These are phyloP conservation scores for Protonibea diacanthus DNA, from an alignment of 2,797 vertebrate species.

Conservation along the genomic window DNA sequence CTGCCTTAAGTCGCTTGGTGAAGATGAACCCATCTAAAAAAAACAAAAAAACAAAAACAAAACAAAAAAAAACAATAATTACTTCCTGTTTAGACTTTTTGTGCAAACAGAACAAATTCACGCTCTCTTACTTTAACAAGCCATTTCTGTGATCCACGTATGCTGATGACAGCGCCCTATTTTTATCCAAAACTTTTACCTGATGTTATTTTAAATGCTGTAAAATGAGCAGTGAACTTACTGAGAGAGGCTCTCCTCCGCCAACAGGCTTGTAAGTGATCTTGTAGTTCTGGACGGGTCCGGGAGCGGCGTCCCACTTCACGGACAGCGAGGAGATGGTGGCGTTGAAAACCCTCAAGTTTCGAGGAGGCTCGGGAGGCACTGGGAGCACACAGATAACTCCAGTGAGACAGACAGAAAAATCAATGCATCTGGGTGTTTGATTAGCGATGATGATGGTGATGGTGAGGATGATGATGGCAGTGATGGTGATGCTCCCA, in stretches of 20 bases:
- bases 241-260: conserved; percentile 86
- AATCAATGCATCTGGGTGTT: not conserved
- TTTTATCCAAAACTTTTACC: not conserved
- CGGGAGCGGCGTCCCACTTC: conserved; percentile 93
- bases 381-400: conserved; percentile 78
- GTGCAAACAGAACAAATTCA: not conserved
- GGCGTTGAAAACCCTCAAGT: conserved; percentile 93
- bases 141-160: not conserved
- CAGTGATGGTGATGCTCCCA: conserved; percentile 29
- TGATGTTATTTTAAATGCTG: not conserved
- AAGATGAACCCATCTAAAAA: no score
- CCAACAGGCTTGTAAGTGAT: conserved; percentile 85
- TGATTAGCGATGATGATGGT: conserved; percentile 18
- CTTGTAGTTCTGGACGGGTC: conserved; percentile 92
- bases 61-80: no score
- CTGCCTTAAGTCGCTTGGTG: no score
- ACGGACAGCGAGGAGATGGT: conserved; percentile 90
- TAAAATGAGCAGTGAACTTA: conserved; percentile 71
- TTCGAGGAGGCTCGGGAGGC: conserved; percentile 88
- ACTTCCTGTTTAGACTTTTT: not conserved
- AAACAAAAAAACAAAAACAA: no score
- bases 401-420: conserved; percentile 20
- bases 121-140: not conserved
- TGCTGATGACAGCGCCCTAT: conserved; percentile 8
- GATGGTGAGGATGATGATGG: conserved; percentile 34